Conservation (phyloP, 2,113 vertebrate genomes). For the Eulemur rufifrons region DNA sequence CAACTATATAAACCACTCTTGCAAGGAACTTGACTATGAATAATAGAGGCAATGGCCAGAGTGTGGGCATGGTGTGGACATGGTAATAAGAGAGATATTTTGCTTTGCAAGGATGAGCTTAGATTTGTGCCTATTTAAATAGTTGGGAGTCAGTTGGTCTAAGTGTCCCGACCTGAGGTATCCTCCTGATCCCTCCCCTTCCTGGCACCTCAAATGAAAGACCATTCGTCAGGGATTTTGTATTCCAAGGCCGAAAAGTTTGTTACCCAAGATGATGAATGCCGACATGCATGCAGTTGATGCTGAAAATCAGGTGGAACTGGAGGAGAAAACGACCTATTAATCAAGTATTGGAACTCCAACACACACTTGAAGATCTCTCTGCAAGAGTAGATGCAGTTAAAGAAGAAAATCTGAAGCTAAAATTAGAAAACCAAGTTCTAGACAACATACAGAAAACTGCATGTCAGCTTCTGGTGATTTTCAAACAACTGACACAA, state of each 20-base stretch:
- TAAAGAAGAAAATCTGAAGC: constrained; percentile 99
- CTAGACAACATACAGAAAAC: constrained; percentile 99
- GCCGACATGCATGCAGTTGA: neutral
- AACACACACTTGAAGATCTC: constrained; percentile 87
- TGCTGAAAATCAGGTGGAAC: neutral
- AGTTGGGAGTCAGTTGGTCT: neutral
- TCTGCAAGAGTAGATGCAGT: constrained; percentile 98
- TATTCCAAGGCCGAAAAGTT: neutral
- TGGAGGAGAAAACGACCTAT: neutral
- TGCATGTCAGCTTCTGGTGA: constrained; percentile 99
- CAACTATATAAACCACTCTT: neutral
- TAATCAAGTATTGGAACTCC: neutral
- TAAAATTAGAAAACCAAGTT: constrained; percentile 99
- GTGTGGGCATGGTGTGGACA: neutral
- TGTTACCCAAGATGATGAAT: neutral
- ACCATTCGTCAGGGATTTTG: neutral
- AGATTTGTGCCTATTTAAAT: neutral
- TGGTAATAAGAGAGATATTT: neutral
- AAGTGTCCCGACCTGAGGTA: neutral
- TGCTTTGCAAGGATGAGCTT: constrained; percentile 38
- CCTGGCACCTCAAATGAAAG: neutral
- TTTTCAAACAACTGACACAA: constrained; percentile 99
- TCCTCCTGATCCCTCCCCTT: neutral
- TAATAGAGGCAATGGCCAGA: neutral
- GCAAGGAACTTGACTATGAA: neutral